Base-by-base conservation (phyloP, 2,113 vertebrate genomes). In the Aspidoscelis tigris region DNA sequence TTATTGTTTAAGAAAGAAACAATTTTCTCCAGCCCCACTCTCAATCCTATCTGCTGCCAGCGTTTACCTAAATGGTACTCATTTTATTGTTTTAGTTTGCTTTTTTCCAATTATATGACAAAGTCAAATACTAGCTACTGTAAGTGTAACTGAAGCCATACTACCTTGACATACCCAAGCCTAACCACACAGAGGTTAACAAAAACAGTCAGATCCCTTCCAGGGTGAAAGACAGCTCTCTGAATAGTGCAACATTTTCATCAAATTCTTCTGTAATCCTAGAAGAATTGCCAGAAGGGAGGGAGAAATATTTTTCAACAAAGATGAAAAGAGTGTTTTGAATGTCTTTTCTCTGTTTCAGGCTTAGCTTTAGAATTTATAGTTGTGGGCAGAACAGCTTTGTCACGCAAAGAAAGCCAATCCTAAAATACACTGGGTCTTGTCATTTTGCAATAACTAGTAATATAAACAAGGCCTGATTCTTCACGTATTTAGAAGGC, bases 351-450 rank as follows among this genome's bases (percentile, higher is more conserved):
- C 39, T 24, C 7, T 44, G 50, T 9, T 47, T 74, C 24, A 43
- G 39, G 55, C 20, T 68, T 50, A 50, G 14, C 14, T 16, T 61
- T 61, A 61, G 58, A 61, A 61, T 61, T 61, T 61, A 7, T 53
- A 71, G n/a, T 14, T 66, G 26, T 70, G 16, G 33, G 53, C 21
- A 47, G 44, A 53, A 12, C 77, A 44, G 21, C 39, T 47, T 74
- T 9, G 41, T 41, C 81, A 82, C 33, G 71, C 65, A 65, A 82
- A 66, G 58, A 75, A 82, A 33, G 61, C 39, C 66, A 68, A 71
- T 61, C 20, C 33, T 73, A 72, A 84, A 78, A 8, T 64, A 73
- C 43, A 50, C 21, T 65, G n/a, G 21, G 55, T 65, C 26, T 66
- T 84, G 43, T 80, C 55, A 74, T 65, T 26, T 74, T 74, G 43